Percentiles rank a stretch among this genome's conserved stretches.
Conservation (phyloP, 2,888 invertebrate genomes). For the Sthenelais limicola region DNA sequence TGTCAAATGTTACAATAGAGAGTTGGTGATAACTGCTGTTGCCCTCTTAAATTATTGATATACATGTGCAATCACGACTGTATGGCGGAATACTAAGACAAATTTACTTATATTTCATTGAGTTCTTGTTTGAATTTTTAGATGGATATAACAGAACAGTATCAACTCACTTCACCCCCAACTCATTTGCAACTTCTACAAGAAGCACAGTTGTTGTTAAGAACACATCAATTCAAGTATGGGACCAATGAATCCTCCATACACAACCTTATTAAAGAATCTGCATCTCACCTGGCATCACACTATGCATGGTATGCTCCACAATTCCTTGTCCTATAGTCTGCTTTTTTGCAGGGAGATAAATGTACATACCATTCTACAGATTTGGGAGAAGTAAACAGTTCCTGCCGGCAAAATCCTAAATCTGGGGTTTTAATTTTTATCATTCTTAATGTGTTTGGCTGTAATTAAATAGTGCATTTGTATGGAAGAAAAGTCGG, state of each 20-base stretch:
- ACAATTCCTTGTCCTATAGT: no score
- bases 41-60: no score
- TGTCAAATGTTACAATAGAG: no score
- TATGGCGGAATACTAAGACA: no score
- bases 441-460: no score
- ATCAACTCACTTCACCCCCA: slow-evolving; percentile 76
- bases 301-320: slow-evolving; percentile 62
- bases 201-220: slow-evolving; percentile 81
- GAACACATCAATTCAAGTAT: slow-evolving; percentile 53
- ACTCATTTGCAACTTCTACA: slow-evolving; percentile 82
- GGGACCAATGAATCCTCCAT: slow-evolving; percentile 48
- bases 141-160: slow-evolving; percentile 57
- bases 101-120: background rate
- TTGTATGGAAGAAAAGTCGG: no score
- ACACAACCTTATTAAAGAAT: slow-evolving; percentile 55
- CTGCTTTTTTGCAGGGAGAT: background rate
- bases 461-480: no score
- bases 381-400: background rate
- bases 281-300: slow-evolving; percentile 59
- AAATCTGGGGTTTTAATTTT: no score
- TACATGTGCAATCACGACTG: no score
- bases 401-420: background rate
- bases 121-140: slow-evolving; percentile 39
- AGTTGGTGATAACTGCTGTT: no score
- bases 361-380: background rate